Evolutionary conservation across 2,113 vertebrate species (phyloP), one percentile per base, ranked within the genome.

Genomic region (Bufo bufo): DNA sequence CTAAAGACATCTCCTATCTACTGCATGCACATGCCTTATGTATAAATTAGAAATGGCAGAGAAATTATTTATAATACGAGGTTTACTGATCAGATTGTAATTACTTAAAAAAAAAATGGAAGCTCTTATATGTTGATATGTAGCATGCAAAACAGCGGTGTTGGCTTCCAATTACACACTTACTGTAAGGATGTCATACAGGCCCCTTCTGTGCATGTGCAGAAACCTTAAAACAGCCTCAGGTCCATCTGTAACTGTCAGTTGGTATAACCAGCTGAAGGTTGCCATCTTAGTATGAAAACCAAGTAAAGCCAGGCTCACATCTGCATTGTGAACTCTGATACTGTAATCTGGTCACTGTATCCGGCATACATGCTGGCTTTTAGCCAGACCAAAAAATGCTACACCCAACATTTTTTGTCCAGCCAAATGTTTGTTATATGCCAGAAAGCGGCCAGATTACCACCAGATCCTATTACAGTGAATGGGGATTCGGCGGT

Each of bases 11-110:
- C 47, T 49, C 63, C 10, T 50, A 14, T 54, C n/a, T 69, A 50
- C 63, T 69, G 82, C 82, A 84, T 83, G 81, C 61, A 65, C 19
- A 49, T 52, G 12, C 49, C 63, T 69, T 69, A 45, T 61, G 43
- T 54, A 71, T 23, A 54, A 13, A 47, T 17, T 33, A 10, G 69
- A n/a, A 33, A 17, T 8, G 1, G 47, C 20, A 84, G n/a, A 49
- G 12, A 65, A 83, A 63, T 54, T 17, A 69, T 69, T 54, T 84
- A 11, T 17, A 84, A 33, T 52, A 50, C 13, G 58, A 47, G 65
- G 63, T 54, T 23, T 16, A 33, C 19, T 71, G 49, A 43, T 23
- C 17, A 33, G 52, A 8, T 16, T 59, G 78, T 79, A 12, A 33
- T n/a, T 20, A 54, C 52, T 78, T 78, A 56, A 56, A 6, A 2